phyloP scores from a whole-genome alignment of 2,888 invertebrate genomes.

The Punctoribates punctum region DNA sequence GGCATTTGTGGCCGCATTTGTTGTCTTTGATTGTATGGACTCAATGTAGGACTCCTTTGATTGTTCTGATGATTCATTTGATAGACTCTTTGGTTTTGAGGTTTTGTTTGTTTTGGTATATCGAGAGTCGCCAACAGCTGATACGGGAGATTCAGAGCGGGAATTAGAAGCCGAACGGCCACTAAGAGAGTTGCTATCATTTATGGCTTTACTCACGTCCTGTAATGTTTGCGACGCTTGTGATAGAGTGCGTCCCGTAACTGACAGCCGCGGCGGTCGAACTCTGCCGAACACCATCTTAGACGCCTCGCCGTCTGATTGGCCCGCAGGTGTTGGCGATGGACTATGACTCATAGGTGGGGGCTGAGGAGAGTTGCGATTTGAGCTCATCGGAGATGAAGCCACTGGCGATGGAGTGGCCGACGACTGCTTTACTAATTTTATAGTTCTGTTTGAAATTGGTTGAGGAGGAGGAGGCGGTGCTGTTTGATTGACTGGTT shows the following conservation, averaged over 20 bases:
- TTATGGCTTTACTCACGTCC: slow-evolving; percentile 30
- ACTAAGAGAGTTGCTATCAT: slow-evolving; percentile 18
- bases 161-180: slow-evolving; percentile 38
- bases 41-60: not conserved
- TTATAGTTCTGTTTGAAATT: not conserved
- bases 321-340: not conserved
- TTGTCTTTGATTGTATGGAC: not conserved
- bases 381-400: slow-evolving; percentile 27
- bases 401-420: slow-evolving; percentile 27
- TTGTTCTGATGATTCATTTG: not conserved
- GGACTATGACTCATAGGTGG: slow-evolving; percentile 26
- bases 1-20: too few relatives aligned
- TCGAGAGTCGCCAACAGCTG: slow-evolving; percentile 25
- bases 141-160: slow-evolving; percentile 37
- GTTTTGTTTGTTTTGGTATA: slow-evolving; percentile 14
- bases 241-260: slow-evolving; percentile 37
- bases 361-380: slow-evolving; percentile 38
- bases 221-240: slow-evolving; percentile 22
- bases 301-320: not conserved
- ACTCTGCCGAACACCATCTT: slow-evolving; percentile 40
- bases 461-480: not conserved
- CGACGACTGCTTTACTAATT: slow-evolving; percentile 16
- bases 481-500: not conserved
- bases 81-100: too few relatives aligned
- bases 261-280: slow-evolving; percentile 29